Base-by-base conservation (phyloP, 1,140 invertebrate species). In the Brachionus manjavacas region DNA sequence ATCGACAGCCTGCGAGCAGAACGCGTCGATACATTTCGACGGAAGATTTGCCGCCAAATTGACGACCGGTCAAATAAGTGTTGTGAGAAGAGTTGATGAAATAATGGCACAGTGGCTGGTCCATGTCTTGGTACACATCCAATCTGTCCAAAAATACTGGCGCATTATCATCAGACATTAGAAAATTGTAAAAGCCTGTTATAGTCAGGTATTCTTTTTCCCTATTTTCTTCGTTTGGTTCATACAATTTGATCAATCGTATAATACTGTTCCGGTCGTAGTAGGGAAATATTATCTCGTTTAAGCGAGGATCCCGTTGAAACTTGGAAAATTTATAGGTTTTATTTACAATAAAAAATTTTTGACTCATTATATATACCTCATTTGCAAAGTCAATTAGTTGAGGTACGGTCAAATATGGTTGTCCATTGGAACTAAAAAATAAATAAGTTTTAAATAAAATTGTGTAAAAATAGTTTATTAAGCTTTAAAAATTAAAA, bases 21-120 rank as follows among this genome's bases (percentile, higher is more conserved):
- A 96, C 95, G 90, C 99, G 97, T 68, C 96, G 91, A 90, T 98
- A 99, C 88, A 98, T 97, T 91, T 99, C 96, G 14, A 97, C 95
- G 14, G 95, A 96, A 68, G 95, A 96, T 89, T 94, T 95, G 83
- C 96, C 95, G 11, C 95, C 97, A 86, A 98, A 90, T 91, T 98
- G 96, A 90, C 97, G 96, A 23, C 96, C 96, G 8, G 86, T 35
- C 79, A 85, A 25, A 85, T 84, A 25, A 83, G 98, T 99, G 89
- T 99, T 99, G 90, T 99, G 98, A 72, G 96, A 99, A 31, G 96
- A 98, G 91, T 99, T 99, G 86, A 99, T 99, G 89, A 98, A 99
- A 91, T 99, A 99, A 89, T 99, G 97, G 43, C 94, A 92, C 23
- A 99, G 88, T 0, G 97, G 96, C 88, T 99, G 96, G 88, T 99